These are phyloP conservation scores for Excalfactoria chinensis DNA, from an alignment of 2,113 vertebrate genomes.

Conservation along the genomic window DNA sequence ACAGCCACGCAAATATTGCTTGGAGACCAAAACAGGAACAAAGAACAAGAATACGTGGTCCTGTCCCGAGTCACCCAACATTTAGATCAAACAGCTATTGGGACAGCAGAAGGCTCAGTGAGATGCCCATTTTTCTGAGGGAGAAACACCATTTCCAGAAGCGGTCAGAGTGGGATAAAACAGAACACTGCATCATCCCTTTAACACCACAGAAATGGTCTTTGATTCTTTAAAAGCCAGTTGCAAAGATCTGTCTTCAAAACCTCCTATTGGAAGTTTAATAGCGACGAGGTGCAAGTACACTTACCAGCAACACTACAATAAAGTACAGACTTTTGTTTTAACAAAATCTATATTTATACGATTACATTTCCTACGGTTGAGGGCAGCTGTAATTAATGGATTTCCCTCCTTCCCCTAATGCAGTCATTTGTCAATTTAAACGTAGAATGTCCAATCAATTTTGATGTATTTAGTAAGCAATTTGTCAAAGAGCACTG, in stretches of 20 bases:
- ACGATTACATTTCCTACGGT: conserved; percentile 83
- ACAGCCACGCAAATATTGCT: not conserved
- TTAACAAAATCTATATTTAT: conserved; percentile 87
- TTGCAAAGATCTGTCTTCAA: conserved; percentile 49
- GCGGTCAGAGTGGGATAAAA: not conserved
- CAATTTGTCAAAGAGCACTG: conserved; percentile 84
- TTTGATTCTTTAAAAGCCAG: conserved; percentile 63
- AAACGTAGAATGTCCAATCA: conserved; percentile 82
- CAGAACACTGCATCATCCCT: conserved; percentile 32
- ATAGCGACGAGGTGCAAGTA: conserved; percentile 68
- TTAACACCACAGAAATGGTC: conserved; percentile 55
- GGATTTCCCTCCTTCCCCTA: conserved; percentile 83
- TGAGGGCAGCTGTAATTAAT: conserved; percentile 85
- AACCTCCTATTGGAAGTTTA: conserved; percentile 63
- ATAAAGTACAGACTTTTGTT: conserved; percentile 75
- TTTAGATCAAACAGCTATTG: conserved; percentile 46
- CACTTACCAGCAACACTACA: conserved; percentile 71
- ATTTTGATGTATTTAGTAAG: conserved; percentile 87
- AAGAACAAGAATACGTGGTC: not conserved
- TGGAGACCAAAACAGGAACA: not conserved
- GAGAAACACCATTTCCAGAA: conserved; percentile 25
- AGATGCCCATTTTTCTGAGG: not conserved
- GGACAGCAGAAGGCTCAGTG: conserved; percentile 14
- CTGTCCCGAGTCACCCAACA: not conserved
- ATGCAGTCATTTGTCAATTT: conserved; percentile 87